Evolutionary conservation across 2,797 vertebrate genomes (phyloP).

Genomic region (Craterocephalus amniculus): DNA sequence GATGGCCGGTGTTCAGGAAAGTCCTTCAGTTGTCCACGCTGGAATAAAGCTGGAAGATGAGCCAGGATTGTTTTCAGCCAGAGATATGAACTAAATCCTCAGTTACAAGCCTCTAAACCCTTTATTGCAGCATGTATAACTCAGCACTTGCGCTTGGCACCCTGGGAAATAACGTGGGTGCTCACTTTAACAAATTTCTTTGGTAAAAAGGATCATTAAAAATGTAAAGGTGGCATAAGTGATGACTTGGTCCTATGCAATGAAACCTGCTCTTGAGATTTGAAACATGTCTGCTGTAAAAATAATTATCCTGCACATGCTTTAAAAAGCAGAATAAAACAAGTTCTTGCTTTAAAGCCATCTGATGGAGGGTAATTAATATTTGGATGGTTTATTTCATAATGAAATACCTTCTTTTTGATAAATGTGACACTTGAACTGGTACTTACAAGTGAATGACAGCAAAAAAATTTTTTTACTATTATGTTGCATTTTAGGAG

Average conservation of each 20-base stretch:
- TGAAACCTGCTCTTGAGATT: conserved; percentile 13
- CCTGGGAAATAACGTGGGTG: conserved; percentile 42
- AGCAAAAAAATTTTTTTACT: conserved; percentile 5
- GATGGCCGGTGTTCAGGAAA: conserved; percentile 80
- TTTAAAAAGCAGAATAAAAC: conserved; percentile 15
- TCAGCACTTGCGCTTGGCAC: conserved; percentile 33
- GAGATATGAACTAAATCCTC: conserved; percentile 57
- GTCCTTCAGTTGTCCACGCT: conserved; percentile 59
- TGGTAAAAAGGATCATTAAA: conserved; percentile 46
- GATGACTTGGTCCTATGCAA: conserved; percentile 19
- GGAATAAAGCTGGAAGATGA: conserved; percentile 57
- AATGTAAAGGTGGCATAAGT: conserved; percentile 35
- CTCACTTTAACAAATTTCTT: conserved; percentile 43
- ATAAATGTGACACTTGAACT: conserved; percentile 34
- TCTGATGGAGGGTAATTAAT: conserved; percentile 28
- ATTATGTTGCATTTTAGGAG: conserved; percentile 45
- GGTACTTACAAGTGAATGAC: conserved; percentile 36
- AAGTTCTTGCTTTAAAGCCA: conserved; percentile 11
- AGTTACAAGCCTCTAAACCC: conserved; percentile 69
- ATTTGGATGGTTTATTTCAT: conserved; percentile 20
- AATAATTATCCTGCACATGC: conserved; percentile 17
- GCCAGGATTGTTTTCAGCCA: conserved; percentile 57
- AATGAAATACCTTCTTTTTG: conserved; percentile 31
- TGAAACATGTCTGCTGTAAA: conserved; percentile 31
- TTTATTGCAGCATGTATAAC: conserved; percentile 54